These are phyloP conservation scores for Macrobrachium nipponense DNA, from an alignment of 1,140 invertebrate species.

Conservation along the genomic window DNA sequence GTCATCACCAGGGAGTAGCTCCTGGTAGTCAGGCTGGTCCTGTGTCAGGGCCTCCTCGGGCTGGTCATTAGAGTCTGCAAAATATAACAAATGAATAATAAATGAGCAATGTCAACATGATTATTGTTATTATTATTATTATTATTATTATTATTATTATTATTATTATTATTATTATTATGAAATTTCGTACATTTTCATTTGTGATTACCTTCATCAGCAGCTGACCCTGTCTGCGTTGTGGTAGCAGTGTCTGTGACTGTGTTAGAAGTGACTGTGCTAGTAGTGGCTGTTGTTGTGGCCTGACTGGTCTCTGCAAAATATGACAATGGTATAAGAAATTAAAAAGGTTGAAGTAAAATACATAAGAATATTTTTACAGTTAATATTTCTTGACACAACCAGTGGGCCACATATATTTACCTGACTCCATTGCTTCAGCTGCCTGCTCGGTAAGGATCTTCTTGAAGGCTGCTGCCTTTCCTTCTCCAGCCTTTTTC, in stretches of 20 bases:
- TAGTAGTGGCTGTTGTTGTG: no score
- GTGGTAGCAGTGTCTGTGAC: no score
- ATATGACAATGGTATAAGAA: slow-evolving; percentile 31
- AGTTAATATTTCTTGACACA: slow-evolving; percentile 33
- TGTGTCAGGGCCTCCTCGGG: slow-evolving; percentile 36
- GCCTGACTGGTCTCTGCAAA: no score
- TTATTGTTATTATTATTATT: slow-evolving; percentile 29
- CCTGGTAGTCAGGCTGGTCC: slow-evolving; percentile 22
- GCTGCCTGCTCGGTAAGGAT: slow-evolving; percentile 16
- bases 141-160: slow-evolving; percentile 38
- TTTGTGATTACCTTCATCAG: no score
- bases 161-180: slow-evolving; percentile 41
- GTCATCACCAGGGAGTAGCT: slow-evolving; percentile 17
- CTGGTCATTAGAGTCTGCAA: no score
- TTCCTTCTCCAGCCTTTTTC: slow-evolving; percentile 27
- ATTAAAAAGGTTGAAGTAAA: slow-evolving; percentile 12
- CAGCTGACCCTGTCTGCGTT: no score
- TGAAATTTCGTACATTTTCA: slow-evolving; percentile 30
- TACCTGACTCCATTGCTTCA: slow-evolving; percentile 30
- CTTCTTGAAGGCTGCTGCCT: slow-evolving; percentile 25
- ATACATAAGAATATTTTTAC: slow-evolving; percentile 33
- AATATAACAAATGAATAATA: no score
- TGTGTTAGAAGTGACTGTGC: no score
- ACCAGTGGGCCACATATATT: slow-evolving; percentile 36
- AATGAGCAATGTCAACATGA: slow-evolving; percentile 28